Conservation (phyloP, 1,140 invertebrate species). For the Pantala flavescens region DNA sequence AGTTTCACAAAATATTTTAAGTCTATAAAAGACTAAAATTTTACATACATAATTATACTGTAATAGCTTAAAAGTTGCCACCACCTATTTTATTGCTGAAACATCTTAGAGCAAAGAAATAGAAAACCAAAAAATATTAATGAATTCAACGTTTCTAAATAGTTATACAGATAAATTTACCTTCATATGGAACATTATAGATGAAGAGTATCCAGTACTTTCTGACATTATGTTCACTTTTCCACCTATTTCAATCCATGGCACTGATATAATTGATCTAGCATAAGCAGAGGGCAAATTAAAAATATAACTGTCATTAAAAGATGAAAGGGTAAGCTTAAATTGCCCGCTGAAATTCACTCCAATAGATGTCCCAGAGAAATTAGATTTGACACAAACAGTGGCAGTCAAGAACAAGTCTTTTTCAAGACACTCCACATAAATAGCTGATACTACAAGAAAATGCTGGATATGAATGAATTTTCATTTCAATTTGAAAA, state of each 20-base stretch:
- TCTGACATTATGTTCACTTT: constrained; percentile 43
- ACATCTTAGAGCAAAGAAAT: no score
- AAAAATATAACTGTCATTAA: constrained; percentile 46
- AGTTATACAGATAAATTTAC: no score
- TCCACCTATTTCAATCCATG: constrained; percentile 54
- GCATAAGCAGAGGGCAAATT: constrained; percentile 50
- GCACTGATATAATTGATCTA: constrained; percentile 47
- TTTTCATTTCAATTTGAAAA: not conserved
- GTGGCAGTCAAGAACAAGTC: constrained; percentile 46
- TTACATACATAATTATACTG: no score
- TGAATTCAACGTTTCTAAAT: no score
- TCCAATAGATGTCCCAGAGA: constrained; percentile 49
- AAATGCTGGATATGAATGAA: constrained; percentile 15
- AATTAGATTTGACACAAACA: constrained; percentile 56
- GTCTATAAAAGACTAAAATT: no score
- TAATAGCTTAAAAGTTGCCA: no score
- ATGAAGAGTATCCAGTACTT: constrained; percentile 44
- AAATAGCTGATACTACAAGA: constrained; percentile 46
- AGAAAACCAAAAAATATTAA: no score
- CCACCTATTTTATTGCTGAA: no score
- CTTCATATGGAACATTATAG: constrained; percentile 45
- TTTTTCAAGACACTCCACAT: constrained; percentile 47
- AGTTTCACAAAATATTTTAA: no score
- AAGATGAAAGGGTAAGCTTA: constrained; percentile 37
- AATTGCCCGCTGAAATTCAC: constrained; percentile 32